phyloP scores from a whole-genome alignment of 2,888 invertebrate species.

The Thera obeliscata region DNA sequence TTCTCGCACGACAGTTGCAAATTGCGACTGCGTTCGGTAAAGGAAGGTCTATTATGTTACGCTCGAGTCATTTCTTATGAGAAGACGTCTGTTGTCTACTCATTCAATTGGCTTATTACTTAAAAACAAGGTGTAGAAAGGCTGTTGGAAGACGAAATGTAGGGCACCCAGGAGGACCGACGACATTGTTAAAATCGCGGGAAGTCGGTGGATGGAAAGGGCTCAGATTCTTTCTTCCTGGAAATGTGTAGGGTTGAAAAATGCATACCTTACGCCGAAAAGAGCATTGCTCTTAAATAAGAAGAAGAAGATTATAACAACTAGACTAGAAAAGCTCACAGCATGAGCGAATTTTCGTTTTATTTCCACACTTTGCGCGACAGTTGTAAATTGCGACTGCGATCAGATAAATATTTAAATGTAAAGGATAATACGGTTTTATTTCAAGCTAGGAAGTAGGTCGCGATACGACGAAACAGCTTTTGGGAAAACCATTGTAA shows the following conservation, averaged over 20 bases:
- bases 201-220: too few relatives aligned
- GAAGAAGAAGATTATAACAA: not conserved
- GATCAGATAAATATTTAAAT: conserved; percentile 33
- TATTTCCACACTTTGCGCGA: conserved; percentile 22
- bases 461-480: conserved; percentile 7
- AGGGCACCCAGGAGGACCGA: too few relatives aligned
- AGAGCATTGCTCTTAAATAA: not conserved
- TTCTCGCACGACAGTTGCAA: not conserved
- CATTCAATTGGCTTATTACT: too few relatives aligned
- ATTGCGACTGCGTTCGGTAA: not conserved
- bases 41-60: not conserved
- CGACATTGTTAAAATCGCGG: too few relatives aligned
- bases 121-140: too few relatives aligned
- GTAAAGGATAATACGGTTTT: conserved; percentile 26
- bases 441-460: conserved; percentile 19
- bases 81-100: too few relatives aligned
- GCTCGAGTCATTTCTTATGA: not conserved
- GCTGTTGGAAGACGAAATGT: too few relatives aligned
- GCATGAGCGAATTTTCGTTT: conserved; percentile 10
- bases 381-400: conserved; percentile 19
- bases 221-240: too few relatives aligned
- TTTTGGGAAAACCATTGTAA: not conserved
- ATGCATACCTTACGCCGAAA: too few relatives aligned
- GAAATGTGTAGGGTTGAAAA: too few relatives aligned
- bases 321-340: not conserved